Evolutionary conservation across 1,140 invertebrate genomes (phyloP), one percentile per base, ranked within the genome.

Genomic region (Lepidurus apus): DNA sequence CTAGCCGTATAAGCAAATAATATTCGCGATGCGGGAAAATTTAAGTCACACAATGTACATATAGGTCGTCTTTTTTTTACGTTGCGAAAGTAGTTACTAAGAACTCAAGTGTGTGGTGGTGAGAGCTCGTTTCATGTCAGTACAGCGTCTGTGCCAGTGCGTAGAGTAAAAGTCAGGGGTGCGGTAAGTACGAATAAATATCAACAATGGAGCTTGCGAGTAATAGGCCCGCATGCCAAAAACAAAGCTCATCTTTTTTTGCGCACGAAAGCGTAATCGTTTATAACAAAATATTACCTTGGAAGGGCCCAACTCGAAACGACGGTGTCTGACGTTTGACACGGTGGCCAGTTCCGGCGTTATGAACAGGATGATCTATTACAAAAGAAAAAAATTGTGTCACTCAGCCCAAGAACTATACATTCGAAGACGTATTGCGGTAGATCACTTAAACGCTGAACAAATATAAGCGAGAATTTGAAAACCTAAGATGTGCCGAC

Each of bases 311-410:
- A 65, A 65, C 53, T n/a, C 53, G 17, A 17, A 65, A 65, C 6
- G 53, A 65, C 7, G 53, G 53, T 13, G 53, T 65, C 21, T 65
- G 53, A 65, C 53, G 53, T 65, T 65, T 65, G 53, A n/a, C 53
- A 7, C 53, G 53, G 13, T 65, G 17, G 4, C n/a, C 53, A 65
- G 53, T 17, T 65, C 13, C 53, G 53, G 17, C 21, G 17, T 17
- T 21, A 11, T 17, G 53, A 65, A 7, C 53, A 21, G 53, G 6
- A 65, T 17, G 17, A n/a, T 65, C 53, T 65, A 65, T 21, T 13
- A 65, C 17, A 17, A 47, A 65, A 65, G 53, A 21, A 65, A 17
- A n/a, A 0, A 65, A 7, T 7, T 11, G 1, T 65, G 4, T 47
- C 10, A 47, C 45, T 10, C 45, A 47, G 10, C 10, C 6, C 21